Base-by-base conservation (phyloP, 2,888 invertebrate genomes). In the Melikaiella ostensackeni region DNA sequence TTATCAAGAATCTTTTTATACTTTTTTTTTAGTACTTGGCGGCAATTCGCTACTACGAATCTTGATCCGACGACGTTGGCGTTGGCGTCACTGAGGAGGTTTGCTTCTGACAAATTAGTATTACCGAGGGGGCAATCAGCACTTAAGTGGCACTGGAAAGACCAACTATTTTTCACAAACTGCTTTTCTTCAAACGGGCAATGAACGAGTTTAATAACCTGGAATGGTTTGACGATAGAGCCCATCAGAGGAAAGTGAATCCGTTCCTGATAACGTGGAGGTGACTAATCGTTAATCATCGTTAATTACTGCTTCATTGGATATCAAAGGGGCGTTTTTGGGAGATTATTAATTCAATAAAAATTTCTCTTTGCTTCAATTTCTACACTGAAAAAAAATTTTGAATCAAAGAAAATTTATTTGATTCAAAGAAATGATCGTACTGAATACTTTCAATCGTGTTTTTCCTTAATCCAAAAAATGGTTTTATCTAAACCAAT, bases 61-160 rank as follows among this genome's bases (percentile, higher is more conserved):
- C n/a, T n/a, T n/a, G n/a, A n/a, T 64, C 13, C 13, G 2, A 38
- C 13, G 21, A 70, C 27, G 9, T 7, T 50, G 19, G n/a, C 8
- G 42, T 21, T 27, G 27, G 13, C 13, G 38, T n/a, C 16, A 24
- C 9, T 19, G 38, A 42, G 8, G 27, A 19, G 46, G 42, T 46
- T 21, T 66, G 13, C 46, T 42, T 42, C 27, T 46, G 66, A 70
- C 66, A 70, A 70, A 70, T 70, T 70, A 70, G 46, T 27, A 70
- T 70, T 46, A 50, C 46, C 46, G 46, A 46, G n/a, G 2, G 9
- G 27, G 46, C 46, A 9, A 6, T 70, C n/a, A 57, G 57, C 24
- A 13, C 24, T 27, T 16, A 57, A 57, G 24, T 57, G 11, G 9
- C 57, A 24, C 9, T 57, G 13, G 6, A 21, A 24, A 50, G 19